Base-by-base conservation (phyloP, 2,113 vertebrate genomes). In the Trochalopteron elliotii region DNA sequence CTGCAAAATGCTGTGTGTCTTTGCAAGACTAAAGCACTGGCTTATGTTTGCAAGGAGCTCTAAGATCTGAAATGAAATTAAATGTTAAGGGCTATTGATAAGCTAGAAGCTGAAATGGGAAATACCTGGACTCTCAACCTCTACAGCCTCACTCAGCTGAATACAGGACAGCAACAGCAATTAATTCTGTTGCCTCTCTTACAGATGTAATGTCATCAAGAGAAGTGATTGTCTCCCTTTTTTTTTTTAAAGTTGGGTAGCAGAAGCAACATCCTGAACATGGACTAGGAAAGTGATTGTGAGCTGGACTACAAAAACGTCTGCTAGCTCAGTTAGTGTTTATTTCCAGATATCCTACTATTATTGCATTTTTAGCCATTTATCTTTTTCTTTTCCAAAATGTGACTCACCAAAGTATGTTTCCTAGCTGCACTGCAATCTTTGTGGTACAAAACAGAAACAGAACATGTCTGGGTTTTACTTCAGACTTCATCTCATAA, bases 321-420 rank as follows among this genome's bases (percentile, higher is more conserved):
- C 35, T 85, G 50, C 42, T 83, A 90, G 76, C n/a, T 93, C 78
- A 74, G 59, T 64, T 91, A 80, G 55, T 93, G 65, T 93, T 88
- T 92, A 65, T 94, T 86, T 90, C 89, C 59, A 14, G 6, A 85
- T 88, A 89, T 52, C 59, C 78, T 81, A 82, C 79, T 83, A 80
- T 85, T 92, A 80, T 52, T 94, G 83, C 57, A 16, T 75, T 90
- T 94, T 96, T 88, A 90, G 74, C 59, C 52, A 92, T 90, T 93
- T 91, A 85, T 94, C 61, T 92, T 90, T 82, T 91, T 77, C 53
- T 94, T 93, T 96, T 97, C 94, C 88, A 95, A 97, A 33, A 89
- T 57, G 71, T 96, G 93, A 96, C 85, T 97, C 86, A 83, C 67
- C 93, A 76, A 87, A 90, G 35, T 94, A 68, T 80, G 83, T 95